phyloP scores from a whole-genome alignment of 2,888 invertebrate genomes.

The Stenotaenia linearis region DNA sequence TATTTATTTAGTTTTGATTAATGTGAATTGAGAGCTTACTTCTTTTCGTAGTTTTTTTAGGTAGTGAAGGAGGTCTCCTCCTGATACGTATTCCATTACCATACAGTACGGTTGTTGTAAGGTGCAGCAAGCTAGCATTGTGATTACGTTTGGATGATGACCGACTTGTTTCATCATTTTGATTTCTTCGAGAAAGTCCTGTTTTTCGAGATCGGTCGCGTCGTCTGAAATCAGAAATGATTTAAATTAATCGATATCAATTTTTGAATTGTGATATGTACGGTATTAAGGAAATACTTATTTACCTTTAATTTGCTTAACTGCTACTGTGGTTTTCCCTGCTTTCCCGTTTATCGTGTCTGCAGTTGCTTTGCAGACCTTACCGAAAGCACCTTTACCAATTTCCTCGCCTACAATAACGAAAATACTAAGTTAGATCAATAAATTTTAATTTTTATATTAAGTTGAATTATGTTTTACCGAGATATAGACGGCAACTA shows the following conservation, averaged over 20 bases:
- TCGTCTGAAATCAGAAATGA: constrained; percentile 48
- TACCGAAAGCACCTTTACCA: constrained; percentile 71
- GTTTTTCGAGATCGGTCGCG: constrained; percentile 47
- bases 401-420: constrained; percentile 51
- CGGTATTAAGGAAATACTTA: neutral
- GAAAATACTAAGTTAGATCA: neutral
- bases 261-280: neutral
- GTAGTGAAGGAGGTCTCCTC: constrained; percentile 66
- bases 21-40: too few relatives aligned
- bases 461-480: constrained; percentile 1
- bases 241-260: constrained; percentile 21
- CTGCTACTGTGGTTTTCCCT: constrained; percentile 59
- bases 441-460: neutral
- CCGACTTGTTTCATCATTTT: constrained; percentile 70
- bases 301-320: constrained; percentile 66
- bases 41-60: constrained; percentile 51
- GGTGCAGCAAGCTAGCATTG: constrained; percentile 68
- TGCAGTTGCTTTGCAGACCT: constrained; percentile 62
- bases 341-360: constrained; percentile 52
- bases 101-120: constrained; percentile 62
- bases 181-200: constrained; percentile 71
- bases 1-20: too few relatives aligned
- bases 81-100: constrained; percentile 70
- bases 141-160: constrained; percentile 67
- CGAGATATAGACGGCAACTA: constrained; percentile 49